Conservation (phyloP, 2,888 invertebrate genomes). For the Ametastegia equiseti region DNA sequence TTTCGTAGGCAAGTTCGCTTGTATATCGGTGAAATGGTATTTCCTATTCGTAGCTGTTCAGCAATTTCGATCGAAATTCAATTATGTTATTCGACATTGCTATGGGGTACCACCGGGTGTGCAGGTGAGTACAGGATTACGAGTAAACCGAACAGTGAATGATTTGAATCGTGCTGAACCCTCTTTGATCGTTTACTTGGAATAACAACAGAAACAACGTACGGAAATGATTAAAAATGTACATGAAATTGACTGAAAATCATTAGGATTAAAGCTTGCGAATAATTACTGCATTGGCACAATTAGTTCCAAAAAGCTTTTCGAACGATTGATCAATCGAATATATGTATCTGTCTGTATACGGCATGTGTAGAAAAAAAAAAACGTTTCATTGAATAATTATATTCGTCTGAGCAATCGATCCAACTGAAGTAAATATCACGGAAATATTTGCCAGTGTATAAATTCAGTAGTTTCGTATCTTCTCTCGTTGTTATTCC, state of each 20-base stretch:
- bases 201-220: neutral
- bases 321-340: neutral
- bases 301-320: neutral
- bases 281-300: neutral
- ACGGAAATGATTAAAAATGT: neutral
- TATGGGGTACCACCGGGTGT: neutral
- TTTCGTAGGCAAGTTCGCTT: too few species aligned
- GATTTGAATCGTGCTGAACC: neutral
- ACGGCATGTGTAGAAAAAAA: neutral
- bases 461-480: neutral
- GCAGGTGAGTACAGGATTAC: constrained; percentile 5
- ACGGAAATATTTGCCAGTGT: neutral
- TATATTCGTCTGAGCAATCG: neutral
- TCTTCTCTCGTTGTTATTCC: constrained; percentile 34
- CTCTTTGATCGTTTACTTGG: constrained; percentile 17
- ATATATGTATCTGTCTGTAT: neutral
- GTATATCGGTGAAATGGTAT: too few species aligned
- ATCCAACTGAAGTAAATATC: constrained; percentile 16
- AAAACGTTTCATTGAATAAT: neutral
- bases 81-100: constrained; percentile 27
- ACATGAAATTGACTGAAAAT: neutral
- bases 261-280: neutral
- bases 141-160: neutral
- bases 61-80: constrained; percentile 36
- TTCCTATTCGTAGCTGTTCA: neutral